Percentiles rank a stretch among this genome's conserved stretches.
Conservation (phyloP, 2,888 invertebrate species). For the Merodon equestris region DNA sequence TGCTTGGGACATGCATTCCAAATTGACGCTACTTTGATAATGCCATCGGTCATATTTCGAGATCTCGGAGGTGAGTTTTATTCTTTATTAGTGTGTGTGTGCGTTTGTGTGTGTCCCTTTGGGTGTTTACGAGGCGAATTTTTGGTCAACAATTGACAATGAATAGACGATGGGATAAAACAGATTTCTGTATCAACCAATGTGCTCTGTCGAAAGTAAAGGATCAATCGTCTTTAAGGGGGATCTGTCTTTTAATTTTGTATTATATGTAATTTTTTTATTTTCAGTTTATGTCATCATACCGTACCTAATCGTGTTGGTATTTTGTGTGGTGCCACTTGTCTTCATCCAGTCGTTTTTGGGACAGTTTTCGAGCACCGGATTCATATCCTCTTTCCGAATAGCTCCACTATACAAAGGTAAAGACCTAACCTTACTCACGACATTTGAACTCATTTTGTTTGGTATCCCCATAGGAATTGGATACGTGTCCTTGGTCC, state of each 20-base stretch:
- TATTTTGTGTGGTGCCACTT: constrained; percentile 90
- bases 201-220: too few relatives aligned
- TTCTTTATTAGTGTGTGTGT: not conserved
- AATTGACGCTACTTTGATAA: constrained; percentile 88
- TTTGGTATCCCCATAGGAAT: constrained; percentile 83
- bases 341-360: constrained; percentile 93
- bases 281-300: constrained; percentile 71
- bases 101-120: not conserved
- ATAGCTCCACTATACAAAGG: constrained; percentile 75
- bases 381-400: constrained; percentile 89
- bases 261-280: not conserved
- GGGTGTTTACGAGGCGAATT: too few relatives aligned
- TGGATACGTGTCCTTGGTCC: constrained; percentile 88
- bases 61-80: constrained; percentile 74
- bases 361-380: constrained; percentile 91
- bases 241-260: too few relatives aligned
- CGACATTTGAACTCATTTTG: not conserved
- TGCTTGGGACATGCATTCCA: constrained; percentile 90
- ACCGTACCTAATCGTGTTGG: constrained; percentile 81
- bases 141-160: too few relatives aligned
- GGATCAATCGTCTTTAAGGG: too few relatives aligned
- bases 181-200: too few relatives aligned
- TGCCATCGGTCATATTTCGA: constrained; percentile 78
- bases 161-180: too few relatives aligned
- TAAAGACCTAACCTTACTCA: not conserved